Evolutionary conservation across 2,797 vertebrate species (phyloP), one percentile per base, ranked within the genome.

Genomic region (Melopsittacus undulatus): DNA sequence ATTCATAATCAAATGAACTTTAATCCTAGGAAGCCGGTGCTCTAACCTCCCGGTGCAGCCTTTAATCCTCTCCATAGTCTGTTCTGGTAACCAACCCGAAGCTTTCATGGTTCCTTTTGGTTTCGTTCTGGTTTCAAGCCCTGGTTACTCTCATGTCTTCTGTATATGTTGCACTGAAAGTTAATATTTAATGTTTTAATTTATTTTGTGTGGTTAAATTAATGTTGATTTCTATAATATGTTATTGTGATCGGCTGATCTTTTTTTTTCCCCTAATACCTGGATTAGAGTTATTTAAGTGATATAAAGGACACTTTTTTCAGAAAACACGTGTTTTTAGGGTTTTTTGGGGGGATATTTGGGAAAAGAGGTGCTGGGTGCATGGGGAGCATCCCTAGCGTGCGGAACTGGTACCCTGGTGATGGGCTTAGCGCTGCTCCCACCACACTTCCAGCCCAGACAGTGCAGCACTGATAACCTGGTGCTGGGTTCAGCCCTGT

Each of bases 181-280:
- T 98, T 98, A 97, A 98, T 98, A 98, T 98, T 98, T 98, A 98
- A 98, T 98, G 97, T 98, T 97, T 98, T 98, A 98, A 98, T 98
- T 98, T 98, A 98, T 98, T 98, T 98, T 94, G 97, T 88, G 97
- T 97, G 97, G 95, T 98, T 97, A 98, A 98, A 98, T 98, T 98
- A 98, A 98, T 98, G 97, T 97, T 97, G 97, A 98, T 97, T 98
- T 97, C 93, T 97, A 61, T 97, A 90, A 95, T 94, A 94, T 94
- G 82, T 98, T 97, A 90, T 92, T 97, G 96, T 97, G 97, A 97
- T 97, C 86, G n/a, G 95, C 92, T 91, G 75, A 85, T 97, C 79
- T 95, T 79, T 79, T 72, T 95, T 74, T 57, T 75, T 57, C 14
- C 90, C 81, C 83, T 96, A 83, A 95, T 94, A 95, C 70, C 94